Evolutionary conservation across 2,888 invertebrate species (phyloP), one percentile per base, ranked within the genome.

Genomic region (Nemoura dubitans): DNA sequence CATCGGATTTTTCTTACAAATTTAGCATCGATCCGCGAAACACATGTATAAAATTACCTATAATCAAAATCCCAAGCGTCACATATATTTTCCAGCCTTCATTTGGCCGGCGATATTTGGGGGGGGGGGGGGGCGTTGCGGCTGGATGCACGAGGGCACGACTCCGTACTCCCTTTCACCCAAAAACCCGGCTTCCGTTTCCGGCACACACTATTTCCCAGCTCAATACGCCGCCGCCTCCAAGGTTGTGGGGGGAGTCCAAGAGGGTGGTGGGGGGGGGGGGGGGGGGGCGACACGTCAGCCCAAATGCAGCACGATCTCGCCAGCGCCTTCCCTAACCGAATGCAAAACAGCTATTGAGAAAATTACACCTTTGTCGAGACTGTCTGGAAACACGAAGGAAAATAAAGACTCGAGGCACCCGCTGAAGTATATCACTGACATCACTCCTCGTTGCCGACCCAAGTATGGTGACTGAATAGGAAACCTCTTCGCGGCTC

Each of bases 311-410:
- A 28, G 28, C 28, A 78, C 28, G 26, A 59, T 59, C 59, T 59
- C 7, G 28, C 28, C 36, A 27, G 26, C 78, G 78, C 78, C 78
- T 78, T 78, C n/a, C 25, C 5, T 78, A 27, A 78, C 78, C 78
- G 28, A 78, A 78, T 78, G 78, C 28, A 78, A 78, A 78, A 78
- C 78, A 78, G 78, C 78, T 78, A 78, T 78, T 78, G 78, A 27
- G 78, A 78, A 78, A 78, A 78, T 78, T 27, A 27, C 26, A 78
- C 21, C 78, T 78, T 26, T 59, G 59, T 59, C 59, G 59, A 59
- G 59, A 59, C 59, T 59, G 59, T 10, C 14, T 10, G 59, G 21
- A 59, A 59, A 59, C 59, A 59, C 59, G 59, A 59, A 59, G 59
- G 59, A 59, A 59, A 59, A 59, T 59, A 59, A 21, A 21, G 21